Conservation (phyloP, 2,888 invertebrate genomes). For the Sarcophaga caerulescens region DNA sequence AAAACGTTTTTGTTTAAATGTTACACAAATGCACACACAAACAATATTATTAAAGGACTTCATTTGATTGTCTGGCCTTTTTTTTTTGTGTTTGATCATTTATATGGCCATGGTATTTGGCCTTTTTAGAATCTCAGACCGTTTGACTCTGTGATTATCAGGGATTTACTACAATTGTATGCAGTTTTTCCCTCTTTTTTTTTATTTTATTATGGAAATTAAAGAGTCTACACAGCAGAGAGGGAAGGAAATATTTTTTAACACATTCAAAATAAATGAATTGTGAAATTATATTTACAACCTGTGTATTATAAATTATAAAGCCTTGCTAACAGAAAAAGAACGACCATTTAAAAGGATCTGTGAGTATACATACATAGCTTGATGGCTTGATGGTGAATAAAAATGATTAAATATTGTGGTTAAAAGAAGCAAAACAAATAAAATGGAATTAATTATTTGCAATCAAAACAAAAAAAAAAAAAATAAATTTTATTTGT, state of each 20-base stretch:
- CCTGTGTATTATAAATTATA: constrained; percentile 47
- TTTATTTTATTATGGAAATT: constrained; percentile 45
- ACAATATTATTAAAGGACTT: neutral
- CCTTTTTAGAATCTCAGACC: no score
- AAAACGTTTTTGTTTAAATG: neutral
- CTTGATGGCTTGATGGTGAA: no score
- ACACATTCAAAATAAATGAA: constrained; percentile 64
- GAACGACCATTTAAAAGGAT: no score
- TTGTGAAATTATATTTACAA: constrained; percentile 68
- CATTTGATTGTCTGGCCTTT: neutral
- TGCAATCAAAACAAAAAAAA: no score
- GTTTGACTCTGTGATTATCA: constrained; percentile 6
- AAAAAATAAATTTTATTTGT: no score
- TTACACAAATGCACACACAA: neutral
- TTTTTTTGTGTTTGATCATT: neutral
- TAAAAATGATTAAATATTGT: no score
- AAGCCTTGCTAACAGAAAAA: no score
- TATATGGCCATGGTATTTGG: neutral
- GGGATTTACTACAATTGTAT: constrained; percentile 12
- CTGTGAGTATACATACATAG: no score
- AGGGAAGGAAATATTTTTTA: constrained; percentile 43
- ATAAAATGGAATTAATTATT: no score
- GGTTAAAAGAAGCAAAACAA: no score
- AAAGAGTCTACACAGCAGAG: constrained; percentile 35
- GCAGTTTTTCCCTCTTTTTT: neutral